Percentiles rank a stretch among this genome's conserved stretches.
Evolutionary conservation across 2,888 invertebrate genomes (phyloP).

Genomic region (Scrobipalpa atriplicella): DNA sequence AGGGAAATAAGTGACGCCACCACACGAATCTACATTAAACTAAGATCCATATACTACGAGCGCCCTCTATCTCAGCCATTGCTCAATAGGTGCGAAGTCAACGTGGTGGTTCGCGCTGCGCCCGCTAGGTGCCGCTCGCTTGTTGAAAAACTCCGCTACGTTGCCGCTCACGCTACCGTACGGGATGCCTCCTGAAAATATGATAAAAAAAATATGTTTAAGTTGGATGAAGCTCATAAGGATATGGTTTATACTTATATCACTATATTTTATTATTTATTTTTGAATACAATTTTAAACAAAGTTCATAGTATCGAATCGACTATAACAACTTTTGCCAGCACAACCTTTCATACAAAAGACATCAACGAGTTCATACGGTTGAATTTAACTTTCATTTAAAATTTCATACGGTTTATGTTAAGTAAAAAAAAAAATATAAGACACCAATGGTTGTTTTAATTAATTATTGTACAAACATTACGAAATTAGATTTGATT

Average conservation of each 20-base stretch:
- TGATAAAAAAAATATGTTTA: no score
- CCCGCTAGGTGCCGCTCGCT: conserved; percentile 56
- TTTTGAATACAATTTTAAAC: no score
- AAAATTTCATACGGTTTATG: no score
- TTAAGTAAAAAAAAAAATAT: no score
- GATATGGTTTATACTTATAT: no score
- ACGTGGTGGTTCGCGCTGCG: conserved; percentile 44
- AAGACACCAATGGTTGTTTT: no score
- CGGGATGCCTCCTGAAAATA: conserved; percentile 82
- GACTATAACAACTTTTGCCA: neutral
- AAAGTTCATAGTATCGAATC: no score
- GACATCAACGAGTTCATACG: neutral
- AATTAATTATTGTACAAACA: no score
- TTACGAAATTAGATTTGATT: no score
- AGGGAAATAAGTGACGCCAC: conserved; percentile 1
- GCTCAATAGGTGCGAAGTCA: conserved; percentile 64
- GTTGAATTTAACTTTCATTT: no score
- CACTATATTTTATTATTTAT: neutral
- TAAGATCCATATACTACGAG: conserved; percentile 32
- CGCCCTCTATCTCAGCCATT: conserved; percentile 64
- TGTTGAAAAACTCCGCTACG: conserved; percentile 74
- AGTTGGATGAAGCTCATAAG: no score
- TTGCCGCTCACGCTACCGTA: conserved; percentile 85
- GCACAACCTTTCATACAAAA: neutral
- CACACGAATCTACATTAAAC: conserved; percentile 18